Conservation (phyloP, 1,140 invertebrate species). For the Ceratitis capitata region DNA sequence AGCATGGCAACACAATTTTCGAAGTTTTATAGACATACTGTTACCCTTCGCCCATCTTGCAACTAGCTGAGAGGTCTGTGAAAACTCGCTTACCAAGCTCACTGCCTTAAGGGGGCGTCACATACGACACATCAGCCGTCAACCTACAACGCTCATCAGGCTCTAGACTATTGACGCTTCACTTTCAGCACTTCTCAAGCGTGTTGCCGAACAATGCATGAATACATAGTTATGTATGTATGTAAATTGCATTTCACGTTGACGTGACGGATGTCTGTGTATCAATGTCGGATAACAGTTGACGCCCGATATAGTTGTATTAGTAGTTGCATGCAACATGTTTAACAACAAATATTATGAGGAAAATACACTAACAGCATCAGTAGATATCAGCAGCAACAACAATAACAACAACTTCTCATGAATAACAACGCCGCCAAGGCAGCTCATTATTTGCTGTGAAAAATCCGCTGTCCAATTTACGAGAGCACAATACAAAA, state of each 20-base stretch:
- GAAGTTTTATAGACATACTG: neutral
- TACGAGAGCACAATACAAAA: neutral
- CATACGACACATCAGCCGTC: neutral
- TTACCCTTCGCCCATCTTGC: neutral
- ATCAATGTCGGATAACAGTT: neutral
- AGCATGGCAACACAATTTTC: neutral
- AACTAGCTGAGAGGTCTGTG: neutral
- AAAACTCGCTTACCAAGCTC: neutral
- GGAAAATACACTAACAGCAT: neutral
- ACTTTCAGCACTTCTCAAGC: neutral
- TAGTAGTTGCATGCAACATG: neutral
- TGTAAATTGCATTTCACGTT: neutral
- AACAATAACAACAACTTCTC: neutral
- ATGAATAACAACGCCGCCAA: neutral
- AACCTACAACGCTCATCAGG: neutral
- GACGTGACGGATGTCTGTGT: neutral
- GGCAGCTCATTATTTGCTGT: conserved; percentile 3
- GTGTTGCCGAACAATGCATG: neutral
- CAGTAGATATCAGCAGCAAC: neutral
- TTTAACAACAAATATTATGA: neutral
- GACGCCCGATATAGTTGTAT: neutral
- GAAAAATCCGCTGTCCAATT: conserved; percentile 13
- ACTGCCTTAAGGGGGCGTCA: neutral
- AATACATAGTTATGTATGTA: neutral
- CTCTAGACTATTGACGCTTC: neutral